These are phyloP conservation scores for Zaprionus gabonicus DNA, from an alignment of 1,140 invertebrate species.

Conservation along the genomic window DNA sequence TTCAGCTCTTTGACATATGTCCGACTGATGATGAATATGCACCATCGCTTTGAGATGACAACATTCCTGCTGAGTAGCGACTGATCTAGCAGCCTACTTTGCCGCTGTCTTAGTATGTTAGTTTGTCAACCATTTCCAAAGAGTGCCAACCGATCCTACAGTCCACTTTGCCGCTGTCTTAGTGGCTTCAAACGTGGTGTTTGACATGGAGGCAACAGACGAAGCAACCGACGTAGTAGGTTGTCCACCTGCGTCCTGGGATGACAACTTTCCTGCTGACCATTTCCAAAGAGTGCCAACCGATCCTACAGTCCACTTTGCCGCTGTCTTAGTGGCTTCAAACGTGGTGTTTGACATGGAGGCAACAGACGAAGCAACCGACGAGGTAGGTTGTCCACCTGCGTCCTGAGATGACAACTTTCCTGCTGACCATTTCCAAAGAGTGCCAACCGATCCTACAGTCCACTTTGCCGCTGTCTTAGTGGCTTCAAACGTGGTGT, in stretches of 20 bases:
- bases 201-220: background rate
- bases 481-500: background rate
- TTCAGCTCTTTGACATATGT: constrained; percentile 6
- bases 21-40: too few species aligned
- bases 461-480: background rate
- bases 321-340: background rate
- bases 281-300: background rate
- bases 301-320: constrained; percentile 3
- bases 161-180: background rate
- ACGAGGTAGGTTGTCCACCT: background rate
- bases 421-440: background rate
- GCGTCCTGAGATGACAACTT: constrained; percentile 4
- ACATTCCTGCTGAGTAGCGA: background rate
- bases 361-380: background rate
- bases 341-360: background rate
- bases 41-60: background rate
- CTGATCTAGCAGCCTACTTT: background rate
- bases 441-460: background rate
- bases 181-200: background rate
- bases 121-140: background rate
- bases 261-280: background rate
- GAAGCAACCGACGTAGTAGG: too few species aligned
- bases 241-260: background rate
- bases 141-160: background rate
- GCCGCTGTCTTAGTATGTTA: background rate